Base-by-base conservation (phyloP, 1,140 invertebrate species). In the Sitodiplosis mosellana region DNA sequence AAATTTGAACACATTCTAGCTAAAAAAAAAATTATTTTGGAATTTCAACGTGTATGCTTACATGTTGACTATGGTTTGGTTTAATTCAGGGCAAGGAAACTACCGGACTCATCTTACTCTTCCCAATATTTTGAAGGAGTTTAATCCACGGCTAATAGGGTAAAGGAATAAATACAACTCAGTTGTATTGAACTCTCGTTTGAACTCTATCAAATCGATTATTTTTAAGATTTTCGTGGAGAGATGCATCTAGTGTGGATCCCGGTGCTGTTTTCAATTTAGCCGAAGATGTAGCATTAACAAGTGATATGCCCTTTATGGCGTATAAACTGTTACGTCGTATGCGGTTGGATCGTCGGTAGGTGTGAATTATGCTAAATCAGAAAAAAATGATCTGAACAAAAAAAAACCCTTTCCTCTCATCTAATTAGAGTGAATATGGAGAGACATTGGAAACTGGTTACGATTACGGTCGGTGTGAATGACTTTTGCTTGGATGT, bases 401-500 rank as follows among this genome's bases (percentile, higher is more conserved):
- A 34, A 14, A 34, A 34, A 8, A 34, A 8, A 34, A 34, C 7
- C 7, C 33, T 8, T 14, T 34, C 14, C 33, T 14, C 7, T 8
- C 27, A 27, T 27, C 14, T 38, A 14, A 17, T 18, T 19, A 49
- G 65, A 45, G 65, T 80, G 3, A 57, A 78, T 52, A 38, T 72
- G 0, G 53, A 73, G 40, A 66, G 67, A 10, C 59, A 76, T 53
- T 83, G 80, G 80, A 83, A 83, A 67, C 72, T 75, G 8, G 64
- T 80, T 15, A 75, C 70, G 2, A 45, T 80, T 2, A 72, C 78
- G 60, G 72, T 78, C 20, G 78, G 78, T 27, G 58, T 60, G 19
- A 83, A 83, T 55, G 77, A 83, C 53, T 71, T 82, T 51, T 82
- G 79, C 54, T 38, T 54, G 12, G 67, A 71, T 10, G 69, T 77